Evolutionary conservation across 2,113 vertebrate genomes (phyloP), one percentile per base, ranked within the genome.

Genomic region (Saiga tatarica): DNA sequence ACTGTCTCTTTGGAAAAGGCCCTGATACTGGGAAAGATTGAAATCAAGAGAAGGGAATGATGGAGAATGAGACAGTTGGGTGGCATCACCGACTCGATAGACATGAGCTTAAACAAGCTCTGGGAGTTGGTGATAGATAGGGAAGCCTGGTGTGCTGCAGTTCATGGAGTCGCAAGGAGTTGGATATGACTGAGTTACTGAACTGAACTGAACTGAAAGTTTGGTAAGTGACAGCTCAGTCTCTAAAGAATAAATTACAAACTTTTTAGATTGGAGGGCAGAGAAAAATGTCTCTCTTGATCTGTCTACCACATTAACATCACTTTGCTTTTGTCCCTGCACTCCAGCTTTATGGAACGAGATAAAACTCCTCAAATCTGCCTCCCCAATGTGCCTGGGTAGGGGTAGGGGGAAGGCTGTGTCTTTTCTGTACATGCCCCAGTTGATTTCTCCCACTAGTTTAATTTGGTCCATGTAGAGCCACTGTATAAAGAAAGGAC

Each of bases 61-160:
- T 23, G n/a, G 19, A 71, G 64, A 36, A 71, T 36, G 9, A 71
- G 64, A 36, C 36, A 9, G 64, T 36, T 71, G n/a, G 5, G 5
- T 71, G n/a, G 10, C 67, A 39, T 39, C 67, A 71, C 67, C 0
- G 0, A 71, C n/a, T 71, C 0, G 10, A 12, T 23, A 36, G n/a
- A 39, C 67, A 23, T 23, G 67, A 71, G n/a, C 17, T 23, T 12
- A n/a, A 71, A 36, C n/a, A 39, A 39, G 19, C 19, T 71, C 67
- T 71, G 67, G n/a, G 5, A 39, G n/a, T 23, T 71, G 67, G n/a
- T 39, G n/a, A 71, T 39, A 36, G 19, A 71, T 19, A 71, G 67
- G 19, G n/a, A 71, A 71, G 67, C 19, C n/a, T 23, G 67, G 0
- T 0, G 0, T 71, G 19, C 67, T 39, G 67, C n/a, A 39, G 19